phyloP scores from a whole-genome alignment of 2,888 invertebrate genomes.

The Trissolcus japonicus region DNA sequence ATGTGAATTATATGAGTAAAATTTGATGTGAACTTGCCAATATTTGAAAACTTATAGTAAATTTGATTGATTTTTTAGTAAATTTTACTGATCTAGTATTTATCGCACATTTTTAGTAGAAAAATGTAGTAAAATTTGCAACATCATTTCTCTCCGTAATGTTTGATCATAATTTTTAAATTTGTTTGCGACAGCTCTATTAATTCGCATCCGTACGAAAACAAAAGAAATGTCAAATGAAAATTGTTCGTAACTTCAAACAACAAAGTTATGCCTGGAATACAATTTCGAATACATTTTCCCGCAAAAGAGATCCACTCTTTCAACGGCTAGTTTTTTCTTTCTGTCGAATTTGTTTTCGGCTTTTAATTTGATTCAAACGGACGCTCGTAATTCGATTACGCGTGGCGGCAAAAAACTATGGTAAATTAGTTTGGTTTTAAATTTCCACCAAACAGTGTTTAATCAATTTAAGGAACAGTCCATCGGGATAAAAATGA shows the following conservation, averaged over 20 bases:
- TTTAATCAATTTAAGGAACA: constrained; percentile 27
- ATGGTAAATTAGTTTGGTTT: constrained; percentile 19
- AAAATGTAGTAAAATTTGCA: too few species aligned
- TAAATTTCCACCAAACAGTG: constrained; percentile 22
- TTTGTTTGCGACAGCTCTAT: too few species aligned
- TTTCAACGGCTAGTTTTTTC: neutral
- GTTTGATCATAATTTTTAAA: too few species aligned
- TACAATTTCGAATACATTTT: neutral
- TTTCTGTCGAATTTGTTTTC: constrained; percentile 1
- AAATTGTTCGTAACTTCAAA: neutral
- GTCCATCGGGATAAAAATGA: constrained; percentile 14
- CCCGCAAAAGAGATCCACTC: neutral
- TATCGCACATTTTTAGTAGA: too few species aligned
- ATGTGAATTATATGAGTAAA: too few species aligned
- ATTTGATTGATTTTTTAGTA: too few species aligned
- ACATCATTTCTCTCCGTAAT: too few species aligned
- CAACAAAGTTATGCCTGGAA: neutral
- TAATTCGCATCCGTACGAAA: too few species aligned
- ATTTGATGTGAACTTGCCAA: too few species aligned
- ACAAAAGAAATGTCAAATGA: too few species aligned
- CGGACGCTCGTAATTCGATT: constrained; percentile 3
- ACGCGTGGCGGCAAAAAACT: constrained; percentile 3
- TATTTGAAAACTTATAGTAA: too few species aligned
- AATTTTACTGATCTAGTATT: too few species aligned
- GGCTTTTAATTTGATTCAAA: neutral